Conservation (phyloP, 1,140 invertebrate species). For the Listronotus oregonensis region DNA sequence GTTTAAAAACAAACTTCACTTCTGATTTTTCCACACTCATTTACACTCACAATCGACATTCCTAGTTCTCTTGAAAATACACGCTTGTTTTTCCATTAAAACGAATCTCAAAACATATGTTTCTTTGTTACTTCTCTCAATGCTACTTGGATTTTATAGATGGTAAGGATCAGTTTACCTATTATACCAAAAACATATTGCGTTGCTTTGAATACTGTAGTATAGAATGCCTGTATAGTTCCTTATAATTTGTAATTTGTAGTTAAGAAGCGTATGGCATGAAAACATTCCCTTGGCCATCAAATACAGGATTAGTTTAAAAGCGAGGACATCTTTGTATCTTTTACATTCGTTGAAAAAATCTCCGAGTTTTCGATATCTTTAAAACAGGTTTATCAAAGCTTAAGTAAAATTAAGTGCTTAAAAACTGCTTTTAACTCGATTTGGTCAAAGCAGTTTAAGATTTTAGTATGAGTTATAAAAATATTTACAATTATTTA, state of each 20-base stretch:
- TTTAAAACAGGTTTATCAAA: too few relatives aligned
- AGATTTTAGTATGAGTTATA: too few relatives aligned
- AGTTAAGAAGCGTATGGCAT: slow-evolving; percentile 18
- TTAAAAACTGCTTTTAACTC: too few relatives aligned
- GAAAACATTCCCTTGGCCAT: not conserved
- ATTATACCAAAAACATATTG: slow-evolving; percentile 38
- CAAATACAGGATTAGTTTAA: too few relatives aligned
- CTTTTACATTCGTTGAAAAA: too few relatives aligned
- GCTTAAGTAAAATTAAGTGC: too few relatives aligned
- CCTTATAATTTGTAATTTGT: slow-evolving; percentile 29
- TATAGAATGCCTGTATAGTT: slow-evolving; percentile 51
- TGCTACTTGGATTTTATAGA: slow-evolving; percentile 55
- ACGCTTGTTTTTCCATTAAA: slow-evolving; percentile 43
- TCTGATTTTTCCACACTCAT: slow-evolving; percentile 1
- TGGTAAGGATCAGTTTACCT: slow-evolving; percentile 55
- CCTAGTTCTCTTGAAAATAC: slow-evolving; percentile 24
- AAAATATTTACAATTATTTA: too few relatives aligned
- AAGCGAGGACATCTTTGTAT: too few relatives aligned
- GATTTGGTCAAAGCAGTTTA: too few relatives aligned
- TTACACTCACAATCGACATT: slow-evolving; percentile 3
- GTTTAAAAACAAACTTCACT: too few relatives aligned
- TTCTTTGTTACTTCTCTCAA: slow-evolving; percentile 50
- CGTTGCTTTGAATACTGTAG: slow-evolving; percentile 48
- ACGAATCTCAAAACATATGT: slow-evolving; percentile 31
- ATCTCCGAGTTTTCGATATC: too few relatives aligned